These are phyloP conservation scores for Nasonia longicornis DNA, from an alignment of 1,140 invertebrate genomes.

Conservation along the genomic window DNA sequence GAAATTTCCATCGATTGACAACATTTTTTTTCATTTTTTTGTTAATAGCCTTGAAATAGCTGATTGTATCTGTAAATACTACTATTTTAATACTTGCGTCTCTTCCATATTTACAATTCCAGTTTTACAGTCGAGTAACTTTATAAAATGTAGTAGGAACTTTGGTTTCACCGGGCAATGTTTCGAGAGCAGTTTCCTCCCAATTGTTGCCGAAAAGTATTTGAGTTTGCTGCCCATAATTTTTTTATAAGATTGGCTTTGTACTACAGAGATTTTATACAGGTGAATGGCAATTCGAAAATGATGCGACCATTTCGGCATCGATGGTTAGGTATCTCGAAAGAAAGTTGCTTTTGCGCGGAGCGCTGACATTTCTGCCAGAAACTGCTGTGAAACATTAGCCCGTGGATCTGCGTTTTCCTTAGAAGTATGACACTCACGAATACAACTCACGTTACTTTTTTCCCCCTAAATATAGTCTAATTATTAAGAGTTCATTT, in stretches of 20 bases:
- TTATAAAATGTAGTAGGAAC: slow-evolving; percentile 70
- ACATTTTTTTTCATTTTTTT: slow-evolving; percentile 43
- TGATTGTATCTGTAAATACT: slow-evolving; percentile 66
- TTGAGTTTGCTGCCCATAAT: slow-evolving; percentile 45
- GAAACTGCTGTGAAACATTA: slow-evolving; percentile 69
- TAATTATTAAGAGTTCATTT: slow-evolving; percentile 55
- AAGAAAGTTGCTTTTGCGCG: slow-evolving; percentile 46
- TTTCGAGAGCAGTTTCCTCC: slow-evolving; percentile 68
- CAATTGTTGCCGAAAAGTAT: slow-evolving; percentile 47
- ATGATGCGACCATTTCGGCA: slow-evolving; percentile 35
- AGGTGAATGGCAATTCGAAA: slow-evolving; percentile 44
- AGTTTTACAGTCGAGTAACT: slow-evolving; percentile 68
- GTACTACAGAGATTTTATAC: slow-evolving; percentile 48
- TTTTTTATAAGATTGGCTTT: slow-evolving; percentile 46
- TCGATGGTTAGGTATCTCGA: slow-evolving; percentile 40
- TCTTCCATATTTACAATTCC: slow-evolving; percentile 65
- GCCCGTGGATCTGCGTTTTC: slow-evolving; percentile 67
- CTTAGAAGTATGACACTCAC: slow-evolving; percentile 69
- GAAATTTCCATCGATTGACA: slow-evolving; percentile 34
- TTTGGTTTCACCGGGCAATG: slow-evolving; percentile 69
- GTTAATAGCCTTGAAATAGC: slow-evolving; percentile 61
- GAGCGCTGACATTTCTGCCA: slow-evolving; percentile 55
- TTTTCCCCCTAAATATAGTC: slow-evolving; percentile 50
- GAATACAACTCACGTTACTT: slow-evolving; percentile 67
- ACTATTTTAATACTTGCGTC: slow-evolving; percentile 65